Base-by-base conservation (phyloP, 2,797 vertebrate genomes). In the Streptopelia turtur region DNA sequence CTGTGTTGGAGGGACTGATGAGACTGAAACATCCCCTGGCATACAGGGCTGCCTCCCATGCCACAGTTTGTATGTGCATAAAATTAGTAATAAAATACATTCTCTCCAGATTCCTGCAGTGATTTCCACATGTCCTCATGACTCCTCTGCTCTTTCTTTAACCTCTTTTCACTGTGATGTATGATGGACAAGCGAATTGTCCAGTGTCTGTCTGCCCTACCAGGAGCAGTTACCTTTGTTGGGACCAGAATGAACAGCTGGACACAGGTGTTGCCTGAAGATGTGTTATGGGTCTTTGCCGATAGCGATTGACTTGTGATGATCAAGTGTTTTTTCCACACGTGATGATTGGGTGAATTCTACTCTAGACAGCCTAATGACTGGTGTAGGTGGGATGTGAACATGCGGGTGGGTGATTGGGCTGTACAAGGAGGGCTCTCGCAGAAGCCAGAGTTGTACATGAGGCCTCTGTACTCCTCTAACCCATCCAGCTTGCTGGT, bases 331-430 rank as follows among this genome's bases (percentile, higher is more conserved):
- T 49, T 24, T 60, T 57, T 20, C 55, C 14, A 9, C 17, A 35
- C 11, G 16, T 7, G 16, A 35, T 21, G 24, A 10, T 35, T 22
- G 24, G 70, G 52, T 31, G 41, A n/a, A 30, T 71, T 57, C 24
- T 47, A 24, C 20, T 69, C 37, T 31, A 59, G 71, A 70, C 64
- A 80, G 13, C 6, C 66, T 50, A 30, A n/a, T n/a, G 23, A 22
- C 39, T n/a, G 17, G 12, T 24, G 14, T 10, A 16, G 6, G 4
- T 21, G 52, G 25, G 37, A 47, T 66, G 9, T 41, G 33, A 56
- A 39, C 3, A 1, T 49, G 10, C 3, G 16, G 14, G 23, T 47
- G 49, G 21, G 31, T 33, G n/a, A 1, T 5, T 0, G n/a, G 28
- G 25, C 16, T 49, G 35, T 52, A 25, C 11, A 59, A 52, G 22